Evolutionary conservation across 2,113 vertebrate species (phyloP), one percentile per base, ranked within the genome.

Genomic region (Tylochromis polylepis): DNA sequence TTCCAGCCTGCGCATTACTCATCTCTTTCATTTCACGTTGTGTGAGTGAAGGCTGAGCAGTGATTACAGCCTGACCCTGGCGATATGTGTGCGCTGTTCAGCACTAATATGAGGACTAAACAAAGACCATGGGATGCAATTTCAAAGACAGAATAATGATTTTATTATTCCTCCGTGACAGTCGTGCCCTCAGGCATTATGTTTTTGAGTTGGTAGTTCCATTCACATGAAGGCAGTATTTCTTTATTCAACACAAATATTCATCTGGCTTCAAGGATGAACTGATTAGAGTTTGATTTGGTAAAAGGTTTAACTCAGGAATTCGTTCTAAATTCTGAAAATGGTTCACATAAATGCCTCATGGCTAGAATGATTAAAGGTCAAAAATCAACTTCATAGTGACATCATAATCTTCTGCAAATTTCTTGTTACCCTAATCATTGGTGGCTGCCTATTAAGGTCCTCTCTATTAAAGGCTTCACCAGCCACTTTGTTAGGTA

Each of bases 1-100:
- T 81, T 91, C 55, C 86, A 88, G 60, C 41, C 24, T 18, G 82
- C 41, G 20, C n/a, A 91, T 92, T 90, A 88, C 82, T 91, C 89
- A 90, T 90, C 60, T 81, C 77, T 84, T 84, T 92, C 46, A 78
- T 88, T 87, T 58, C 83, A 67, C 56, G 43, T 60, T 85, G 85
- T 53, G 58, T 79, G 27, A 85, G 58, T 83, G 31, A 55, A 84
- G 83, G 59, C 65, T 84, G 81, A 86, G 29, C 20, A 18, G 81
- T 65, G 72, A 75, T 90, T 86, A 82, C 70, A 79, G 72, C 41
- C 78, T 80, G 60, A 87, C 80, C 81, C 59, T 20, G 72, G 43
- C 20, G 3, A 80, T 86, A 43, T 81, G 90, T 87, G 53, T 57
- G 70, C 24, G 27, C 27, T 56, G 36, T 43, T 86, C 65, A 60